These are phyloP conservation scores for Andrena chrysosceles DNA, from an alignment of 2,888 invertebrate genomes.

Conservation along the genomic window DNA sequence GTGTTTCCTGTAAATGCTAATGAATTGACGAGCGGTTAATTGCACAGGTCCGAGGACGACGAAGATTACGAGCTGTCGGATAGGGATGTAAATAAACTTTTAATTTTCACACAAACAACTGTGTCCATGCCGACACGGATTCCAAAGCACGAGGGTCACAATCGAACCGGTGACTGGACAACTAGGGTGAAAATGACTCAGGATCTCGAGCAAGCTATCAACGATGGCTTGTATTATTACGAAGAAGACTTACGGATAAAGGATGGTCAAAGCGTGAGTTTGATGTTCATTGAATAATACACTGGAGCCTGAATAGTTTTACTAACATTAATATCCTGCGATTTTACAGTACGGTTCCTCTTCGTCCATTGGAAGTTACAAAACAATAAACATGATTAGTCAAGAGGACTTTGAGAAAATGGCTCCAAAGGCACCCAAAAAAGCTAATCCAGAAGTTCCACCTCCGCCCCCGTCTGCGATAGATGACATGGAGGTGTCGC, in stretches of 20 bases:
- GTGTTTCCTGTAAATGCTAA: background rate
- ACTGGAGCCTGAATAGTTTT: background rate
- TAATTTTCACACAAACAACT: constrained; percentile 95
- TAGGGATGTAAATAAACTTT: constrained; percentile 95
- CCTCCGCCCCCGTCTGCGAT: constrained; percentile 91
- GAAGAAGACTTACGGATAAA: constrained; percentile 97
- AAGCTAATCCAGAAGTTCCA: constrained; percentile 91
- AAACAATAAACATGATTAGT: constrained; percentile 95
- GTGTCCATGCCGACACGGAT: constrained; percentile 85
- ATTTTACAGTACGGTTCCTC: constrained; percentile 85
- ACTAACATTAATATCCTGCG: constrained; percentile 16
- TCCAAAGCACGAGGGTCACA: constrained; percentile 95
- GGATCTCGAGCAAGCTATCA: constrained; percentile 97
- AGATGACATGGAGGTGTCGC: constrained; percentile 78
- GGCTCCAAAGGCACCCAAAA: constrained; percentile 88
- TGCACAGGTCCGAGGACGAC: constrained; percentile 90
- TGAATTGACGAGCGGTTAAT: background rate
- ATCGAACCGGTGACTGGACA: constrained; percentile 95
- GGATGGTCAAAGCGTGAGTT: constrained; percentile 85
- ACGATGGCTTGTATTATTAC: constrained; percentile 98
- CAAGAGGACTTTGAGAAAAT: constrained; percentile 95
- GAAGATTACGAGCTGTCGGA: constrained; percentile 96
- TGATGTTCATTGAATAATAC: background rate
- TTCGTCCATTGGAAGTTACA: constrained; percentile 87
- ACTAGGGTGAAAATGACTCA: constrained; percentile 97